These are phyloP conservation scores for Ctenodactylus gundi DNA, from an alignment of 2,113 vertebrate species.

Conservation along the genomic window DNA sequence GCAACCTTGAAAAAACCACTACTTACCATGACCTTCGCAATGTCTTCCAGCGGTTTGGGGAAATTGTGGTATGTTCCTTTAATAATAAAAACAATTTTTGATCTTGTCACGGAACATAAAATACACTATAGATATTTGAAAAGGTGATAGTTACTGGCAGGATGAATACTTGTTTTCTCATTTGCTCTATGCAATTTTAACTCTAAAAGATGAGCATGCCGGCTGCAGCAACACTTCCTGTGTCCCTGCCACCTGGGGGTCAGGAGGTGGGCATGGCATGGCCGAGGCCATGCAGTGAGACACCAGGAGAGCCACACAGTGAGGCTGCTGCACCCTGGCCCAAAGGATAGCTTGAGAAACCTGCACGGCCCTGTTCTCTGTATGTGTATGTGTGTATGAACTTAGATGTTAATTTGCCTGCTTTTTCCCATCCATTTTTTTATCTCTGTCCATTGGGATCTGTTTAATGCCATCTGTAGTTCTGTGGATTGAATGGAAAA, in stretches of 20 bases:
- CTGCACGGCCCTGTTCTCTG: neutral
- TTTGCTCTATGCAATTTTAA: constrained; percentile 5
- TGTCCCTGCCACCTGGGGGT: too few species aligned
- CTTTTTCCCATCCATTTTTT: neutral
- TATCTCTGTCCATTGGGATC: neutral
- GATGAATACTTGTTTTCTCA: neutral
- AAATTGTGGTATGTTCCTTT: constrained; percentile 92
- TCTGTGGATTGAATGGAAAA: constrained; percentile 31
- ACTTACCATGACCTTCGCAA: constrained; percentile 97
- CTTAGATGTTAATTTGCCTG: neutral
- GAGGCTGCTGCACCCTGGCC: too few species aligned
- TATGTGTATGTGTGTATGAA: neutral
- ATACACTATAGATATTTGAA: neutral
- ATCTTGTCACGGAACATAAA: neutral
- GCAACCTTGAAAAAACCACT: constrained; percentile 98
- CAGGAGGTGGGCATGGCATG: too few species aligned
- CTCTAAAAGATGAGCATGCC: neutral
- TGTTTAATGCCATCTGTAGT: constrained; percentile 11
- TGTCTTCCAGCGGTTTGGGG: constrained; percentile 98
- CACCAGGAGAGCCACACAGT: too few species aligned
- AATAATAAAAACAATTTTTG: neutral
- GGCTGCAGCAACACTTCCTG: too few species aligned
- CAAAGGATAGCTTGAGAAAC: too few species aligned
- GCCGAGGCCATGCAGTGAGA: too few species aligned
- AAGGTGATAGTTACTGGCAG: neutral